Evolutionary conservation across 2,888 invertebrate genomes (phyloP), one percentile per base, ranked within the genome.

Genomic region (Scaptomyza flava): DNA sequence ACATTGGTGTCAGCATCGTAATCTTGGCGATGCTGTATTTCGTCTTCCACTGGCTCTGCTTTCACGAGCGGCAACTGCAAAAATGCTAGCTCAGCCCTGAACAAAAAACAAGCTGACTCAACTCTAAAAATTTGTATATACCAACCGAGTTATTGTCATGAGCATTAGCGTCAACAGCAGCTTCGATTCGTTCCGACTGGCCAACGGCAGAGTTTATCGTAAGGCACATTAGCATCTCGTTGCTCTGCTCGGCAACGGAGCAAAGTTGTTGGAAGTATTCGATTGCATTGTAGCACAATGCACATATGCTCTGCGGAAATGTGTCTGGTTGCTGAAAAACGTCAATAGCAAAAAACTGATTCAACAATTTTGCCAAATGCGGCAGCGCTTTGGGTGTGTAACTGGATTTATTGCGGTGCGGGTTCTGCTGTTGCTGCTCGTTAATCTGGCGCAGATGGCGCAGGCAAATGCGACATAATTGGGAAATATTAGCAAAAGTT

Each of bases 391-490:
- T 73, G 9, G 71, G 64, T 20, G 77, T 82, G 43, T 79, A 81
- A 12, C 66, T 72, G 31, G 50, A 4, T 62, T 67, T 38, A 30
- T 46, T 47, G 20, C 58, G 68, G 0, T 47, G 33, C 11, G 48
- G 11, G 1, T 63, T 23, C 33, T 50, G 50, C 43, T 45, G 48
- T 38, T 52, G 50, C 12, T 63, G 62, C n/a, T 70, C 62, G 54
- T 57, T 62, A 0, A 71, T 43, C 20, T 87, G 85, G 7, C 76
- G 67, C 53, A 90, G 33, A 17, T 83, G 81, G 6, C 77, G 77
- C 34, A 90, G 61, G 48, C 90, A 90, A 47, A 83, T 87, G 41
- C 90, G 84, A 73, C 90, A 90, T 47, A 90, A 74, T 47, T 84
- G 75, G 31, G 85, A 76, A 45, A 90, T 66, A 77, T 90, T 87